Evolutionary conservation across 2,113 vertebrate species (phyloP).

Genomic region (Abramis brama): DNA sequence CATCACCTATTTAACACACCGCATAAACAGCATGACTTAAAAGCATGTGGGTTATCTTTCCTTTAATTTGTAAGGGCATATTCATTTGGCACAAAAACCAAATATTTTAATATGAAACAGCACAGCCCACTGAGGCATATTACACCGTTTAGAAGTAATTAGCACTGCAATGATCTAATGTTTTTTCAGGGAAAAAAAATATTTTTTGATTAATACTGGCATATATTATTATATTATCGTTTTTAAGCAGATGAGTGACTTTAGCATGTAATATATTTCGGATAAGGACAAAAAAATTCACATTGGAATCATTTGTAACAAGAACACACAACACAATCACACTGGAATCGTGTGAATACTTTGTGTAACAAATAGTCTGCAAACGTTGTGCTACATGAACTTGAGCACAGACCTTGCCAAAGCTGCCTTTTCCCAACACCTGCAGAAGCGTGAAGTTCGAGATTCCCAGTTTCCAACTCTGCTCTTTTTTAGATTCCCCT

Average conservation of each 20-base stretch:
- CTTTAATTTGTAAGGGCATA: background rate
- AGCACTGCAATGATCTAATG: background rate
- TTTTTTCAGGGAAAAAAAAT: background rate
- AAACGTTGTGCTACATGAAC: background rate
- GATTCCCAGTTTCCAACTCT: constrained; percentile 74
- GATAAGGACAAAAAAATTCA: background rate
- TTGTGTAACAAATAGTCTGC: background rate
- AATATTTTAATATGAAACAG: background rate
- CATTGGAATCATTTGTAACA: background rate
- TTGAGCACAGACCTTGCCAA: constrained; percentile 86
- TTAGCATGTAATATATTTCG: background rate
- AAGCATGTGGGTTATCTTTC: background rate
- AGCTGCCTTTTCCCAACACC: constrained; percentile 96
- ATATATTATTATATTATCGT: background rate
- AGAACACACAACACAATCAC: background rate
- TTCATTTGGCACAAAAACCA: background rate
- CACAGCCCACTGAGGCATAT: background rate
- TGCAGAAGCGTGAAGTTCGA: constrained; percentile 90
- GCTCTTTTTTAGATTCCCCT: constrained; percentile 43
- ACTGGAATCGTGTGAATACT: background rate
- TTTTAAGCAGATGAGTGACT: background rate
- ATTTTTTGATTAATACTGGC: background rate
- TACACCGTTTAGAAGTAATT: background rate
- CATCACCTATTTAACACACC: constrained; percentile 85
- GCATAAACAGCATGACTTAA: background rate